These are phyloP conservation scores for Drosophila cognata DNA, from an alignment of 2,888 invertebrate genomes.

Conservation along the genomic window DNA sequence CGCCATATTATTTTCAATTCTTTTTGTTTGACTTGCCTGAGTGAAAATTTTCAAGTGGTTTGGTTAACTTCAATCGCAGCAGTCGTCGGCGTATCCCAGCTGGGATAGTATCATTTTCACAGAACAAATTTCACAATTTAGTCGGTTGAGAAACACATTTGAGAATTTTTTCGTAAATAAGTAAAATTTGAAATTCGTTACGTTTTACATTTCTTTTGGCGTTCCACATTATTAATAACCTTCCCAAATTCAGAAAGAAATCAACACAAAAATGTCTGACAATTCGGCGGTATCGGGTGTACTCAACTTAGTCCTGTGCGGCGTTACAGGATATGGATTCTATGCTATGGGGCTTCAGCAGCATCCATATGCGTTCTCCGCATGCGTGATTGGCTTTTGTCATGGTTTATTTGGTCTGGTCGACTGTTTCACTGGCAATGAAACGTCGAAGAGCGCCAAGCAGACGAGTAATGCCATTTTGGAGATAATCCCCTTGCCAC, in stretches of 20 bases:
- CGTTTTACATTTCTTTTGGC: neutral
- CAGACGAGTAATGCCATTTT: constrained; percentile 50
- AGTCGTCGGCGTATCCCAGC: constrained; percentile 7
- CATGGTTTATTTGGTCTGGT: constrained; percentile 72
- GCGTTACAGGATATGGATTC: constrained; percentile 70
- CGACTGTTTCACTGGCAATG: constrained; percentile 17
- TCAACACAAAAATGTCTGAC: constrained; percentile 52
- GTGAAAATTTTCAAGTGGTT: constrained; percentile 2
- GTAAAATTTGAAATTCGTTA: neutral
- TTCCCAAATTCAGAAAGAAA: neutral
- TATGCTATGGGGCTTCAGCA: constrained; percentile 46
- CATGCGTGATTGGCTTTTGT: constrained; percentile 72
- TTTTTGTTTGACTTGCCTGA: neutral
- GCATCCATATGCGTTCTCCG: constrained; percentile 75
- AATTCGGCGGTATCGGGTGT: constrained; percentile 32
- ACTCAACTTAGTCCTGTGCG: constrained; percentile 63
- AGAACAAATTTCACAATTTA: constrained; percentile 58
- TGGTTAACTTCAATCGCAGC: constrained; percentile 16
- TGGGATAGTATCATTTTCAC: constrained; percentile 31
- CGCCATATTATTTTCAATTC: too few species aligned
- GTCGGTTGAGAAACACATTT: constrained; percentile 53
- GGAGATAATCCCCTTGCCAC: constrained; percentile 72
- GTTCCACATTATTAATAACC: neutral
- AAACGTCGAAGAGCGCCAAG: constrained; percentile 17
- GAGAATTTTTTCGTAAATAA: constrained; percentile 14